Evolutionary conservation across 2,113 vertebrate species (phyloP), one percentile per base, ranked within the genome.

Genomic region (Anoplopoma fimbria): DNA sequence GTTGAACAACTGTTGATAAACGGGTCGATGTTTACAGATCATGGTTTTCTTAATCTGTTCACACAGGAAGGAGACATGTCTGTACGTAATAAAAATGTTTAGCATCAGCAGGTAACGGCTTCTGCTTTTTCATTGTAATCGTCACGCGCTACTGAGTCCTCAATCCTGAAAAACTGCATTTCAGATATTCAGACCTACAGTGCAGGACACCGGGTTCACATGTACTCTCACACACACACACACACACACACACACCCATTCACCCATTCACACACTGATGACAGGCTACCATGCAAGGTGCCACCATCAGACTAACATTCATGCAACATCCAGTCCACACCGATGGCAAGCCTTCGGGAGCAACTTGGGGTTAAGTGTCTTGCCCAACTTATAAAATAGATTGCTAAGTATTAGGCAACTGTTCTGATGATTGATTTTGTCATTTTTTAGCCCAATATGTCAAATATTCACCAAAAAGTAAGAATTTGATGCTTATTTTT

Each of bases 91-190:
- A 13, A 8, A 29, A 4, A 15, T n/a, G 49, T n/a, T 53, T n/a
- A 23, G n/a, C 42, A 83, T 90, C 89, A 51, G 17, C 23, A 9
- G 68, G 60, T 72, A 70, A 64, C 62, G 87, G 90, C 90, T 42
- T 0, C 15, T 3, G 58, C 82, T 71, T 83, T 76, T 84, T n/a
- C n/a, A n/a, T n/a, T n/a, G n/a, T n/a, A n/a, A 1, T 17, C 19
- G 62, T 63, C 73, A 42, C 74, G 0, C 19, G 38, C 38, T 25
- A 47, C 68, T 4, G 4, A 51, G 55, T 9, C 27, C 25, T 19
- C 2, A 12, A 82, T 86, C 91, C 83, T 87, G 90, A 91, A 82
- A 72, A 25, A 33, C 83, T 19, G 51, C 90, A 87, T 89, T 85
- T 83, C 86, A 82, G 8, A 42, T 70, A 53, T 82, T 82, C 87